Percentiles rank a stretch among this genome's conserved stretches.
Evolutionary conservation across 2,797 vertebrate species (phyloP).

Genomic region (Eulemur coronatus): DNA sequence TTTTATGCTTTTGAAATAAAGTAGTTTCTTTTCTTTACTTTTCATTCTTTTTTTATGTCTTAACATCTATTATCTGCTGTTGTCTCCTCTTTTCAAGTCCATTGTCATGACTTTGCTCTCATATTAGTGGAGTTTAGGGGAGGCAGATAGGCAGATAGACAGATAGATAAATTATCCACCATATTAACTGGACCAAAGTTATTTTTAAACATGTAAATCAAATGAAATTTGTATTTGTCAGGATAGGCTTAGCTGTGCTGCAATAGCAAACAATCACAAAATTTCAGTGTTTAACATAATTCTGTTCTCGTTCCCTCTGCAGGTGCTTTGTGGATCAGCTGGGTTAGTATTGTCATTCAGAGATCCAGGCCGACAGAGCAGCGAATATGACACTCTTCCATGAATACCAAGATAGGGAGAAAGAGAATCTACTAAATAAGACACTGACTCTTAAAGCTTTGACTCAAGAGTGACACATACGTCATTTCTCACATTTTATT

Average conservation of each 20-base stretch:
- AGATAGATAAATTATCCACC: background rate
- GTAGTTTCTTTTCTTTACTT: background rate
- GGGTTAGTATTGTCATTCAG: background rate
- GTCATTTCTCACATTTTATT: background rate
- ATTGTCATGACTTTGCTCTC: background rate
- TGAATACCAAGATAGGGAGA: too few relatives aligned
- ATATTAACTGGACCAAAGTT: background rate
- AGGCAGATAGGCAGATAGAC: background rate
- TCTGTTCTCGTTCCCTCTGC: background rate
- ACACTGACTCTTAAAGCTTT: background rate
- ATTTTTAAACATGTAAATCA: background rate
- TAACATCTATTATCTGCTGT: background rate
- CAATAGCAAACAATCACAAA: background rate
- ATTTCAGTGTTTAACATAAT: background rate
- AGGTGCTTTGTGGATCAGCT: too few relatives aligned
- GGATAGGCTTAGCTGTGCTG: background rate
- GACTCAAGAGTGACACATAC: too few relatives aligned
- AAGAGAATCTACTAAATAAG: background rate
- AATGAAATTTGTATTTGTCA: background rate
- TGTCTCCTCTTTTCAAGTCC: background rate
- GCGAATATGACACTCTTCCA: background rate
- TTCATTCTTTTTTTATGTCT: background rate
- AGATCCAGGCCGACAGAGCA: background rate
- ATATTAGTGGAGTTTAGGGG: background rate
- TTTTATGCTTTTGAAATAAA: background rate